Evolutionary conservation across 2,797 vertebrate species (phyloP).

Genomic region (Notoglanidium macrostoma): DNA sequence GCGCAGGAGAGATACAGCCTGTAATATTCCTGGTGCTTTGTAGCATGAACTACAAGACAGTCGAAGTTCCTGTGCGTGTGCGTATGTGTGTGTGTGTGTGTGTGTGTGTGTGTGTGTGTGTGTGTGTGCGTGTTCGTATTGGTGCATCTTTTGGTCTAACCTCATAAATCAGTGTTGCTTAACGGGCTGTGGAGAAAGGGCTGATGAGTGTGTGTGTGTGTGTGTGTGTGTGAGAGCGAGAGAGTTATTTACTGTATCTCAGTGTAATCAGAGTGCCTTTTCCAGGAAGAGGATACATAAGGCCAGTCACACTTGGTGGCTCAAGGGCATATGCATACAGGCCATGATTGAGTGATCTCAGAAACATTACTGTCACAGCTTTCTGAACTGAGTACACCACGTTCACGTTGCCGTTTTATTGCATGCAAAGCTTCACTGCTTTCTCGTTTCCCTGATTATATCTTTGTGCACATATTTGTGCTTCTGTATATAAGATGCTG

Average conservation of each 20-base stretch:
- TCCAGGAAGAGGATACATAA: slow-evolving; percentile 52
- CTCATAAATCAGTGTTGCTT: slow-evolving; percentile 39
- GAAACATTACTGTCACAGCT: slow-evolving; percentile 41
- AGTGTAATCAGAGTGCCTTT: slow-evolving; percentile 55
- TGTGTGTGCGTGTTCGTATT: slow-evolving; percentile 26
- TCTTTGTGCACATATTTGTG: slow-evolving; percentile 24
- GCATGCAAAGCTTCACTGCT: slow-evolving; percentile 18
- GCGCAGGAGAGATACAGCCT: slow-evolving; percentile 10
- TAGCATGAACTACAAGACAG: slow-evolving; percentile 1
- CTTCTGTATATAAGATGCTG: background rate
- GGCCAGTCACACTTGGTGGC: slow-evolving; percentile 44
- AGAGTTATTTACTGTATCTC: slow-evolving; percentile 57
- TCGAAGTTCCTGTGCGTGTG: slow-evolving; percentile 15
- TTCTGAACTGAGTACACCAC: slow-evolving; percentile 19
- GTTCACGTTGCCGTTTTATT: slow-evolving; percentile 25
- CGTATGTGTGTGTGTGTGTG: background rate
- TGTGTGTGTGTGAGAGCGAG: slow-evolving; percentile 26
- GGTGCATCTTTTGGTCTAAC: slow-evolving; percentile 38
- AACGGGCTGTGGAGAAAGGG: slow-evolving; percentile 32
- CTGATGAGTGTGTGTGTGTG: slow-evolving; percentile 33
- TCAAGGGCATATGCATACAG: slow-evolving; percentile 52
- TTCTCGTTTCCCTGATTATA: background rate
- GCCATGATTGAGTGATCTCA: slow-evolving; percentile 44
- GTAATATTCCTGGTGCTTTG: slow-evolving; percentile 25
- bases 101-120: slow-evolving; percentile 23